phyloP scores from a whole-genome alignment of 2,113 vertebrate genomes.

The Pteruthius melanotis region DNA sequence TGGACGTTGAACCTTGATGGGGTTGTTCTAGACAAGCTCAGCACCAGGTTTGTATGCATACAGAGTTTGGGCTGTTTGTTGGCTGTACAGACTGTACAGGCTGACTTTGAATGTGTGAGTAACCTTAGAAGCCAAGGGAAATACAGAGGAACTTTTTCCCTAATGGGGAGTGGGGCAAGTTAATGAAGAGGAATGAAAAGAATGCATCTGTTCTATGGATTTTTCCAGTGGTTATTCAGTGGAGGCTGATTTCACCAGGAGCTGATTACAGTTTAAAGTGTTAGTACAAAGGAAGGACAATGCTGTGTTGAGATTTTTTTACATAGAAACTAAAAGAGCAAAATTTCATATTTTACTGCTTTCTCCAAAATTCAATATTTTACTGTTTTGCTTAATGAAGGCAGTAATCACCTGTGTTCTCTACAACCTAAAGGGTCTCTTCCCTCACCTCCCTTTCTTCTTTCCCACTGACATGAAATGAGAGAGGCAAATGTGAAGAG shows the following conservation, averaged over 20 bases:
- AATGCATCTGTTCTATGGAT: not conserved
- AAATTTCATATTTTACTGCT: not conserved
- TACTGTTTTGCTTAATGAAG: not conserved
- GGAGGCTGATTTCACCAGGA: not conserved
- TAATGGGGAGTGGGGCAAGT: not conserved
- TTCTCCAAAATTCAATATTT: not conserved
- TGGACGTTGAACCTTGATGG: not conserved
- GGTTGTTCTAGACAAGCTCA: not conserved
- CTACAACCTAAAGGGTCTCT: not conserved
- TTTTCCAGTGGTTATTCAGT: not conserved
- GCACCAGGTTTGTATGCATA: not conserved
- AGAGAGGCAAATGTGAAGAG: not conserved
- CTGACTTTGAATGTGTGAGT: accelerated
- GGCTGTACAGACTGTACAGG: not conserved
- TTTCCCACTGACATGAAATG: not conserved
- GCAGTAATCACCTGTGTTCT: not conserved
- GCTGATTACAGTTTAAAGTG: not conserved
- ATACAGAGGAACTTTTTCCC: not conserved
- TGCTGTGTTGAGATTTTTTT: not conserved
- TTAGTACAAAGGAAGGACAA: not conserved
- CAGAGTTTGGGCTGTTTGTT: not conserved
- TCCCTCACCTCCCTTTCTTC: too few species aligned
- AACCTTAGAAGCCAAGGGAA: not conserved
- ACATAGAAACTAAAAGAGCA: not conserved
- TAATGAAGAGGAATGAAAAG: not conserved